Base-by-base conservation (phyloP, 2,797 vertebrate species). In the Urophycis tenuis region DNA sequence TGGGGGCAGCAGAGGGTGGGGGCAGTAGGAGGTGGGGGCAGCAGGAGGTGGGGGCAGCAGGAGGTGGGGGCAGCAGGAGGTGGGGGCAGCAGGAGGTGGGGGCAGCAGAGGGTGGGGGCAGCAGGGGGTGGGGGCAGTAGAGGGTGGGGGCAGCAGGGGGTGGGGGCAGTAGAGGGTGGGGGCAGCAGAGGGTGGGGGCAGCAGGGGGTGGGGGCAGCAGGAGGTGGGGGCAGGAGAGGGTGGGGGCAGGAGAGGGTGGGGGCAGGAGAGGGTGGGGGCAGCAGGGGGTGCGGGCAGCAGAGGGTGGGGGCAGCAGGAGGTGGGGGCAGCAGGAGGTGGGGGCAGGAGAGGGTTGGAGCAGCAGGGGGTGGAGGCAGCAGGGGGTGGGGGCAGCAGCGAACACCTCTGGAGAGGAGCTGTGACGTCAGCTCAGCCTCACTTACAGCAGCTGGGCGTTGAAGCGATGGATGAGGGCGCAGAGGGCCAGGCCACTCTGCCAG, bases 371-470 rank as follows among this genome's bases (percentile, higher is more conserved):
- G n/a, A n/a, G n/a, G n/a, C n/a, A n/a, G n/a, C n/a, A n/a, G n/a
- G n/a, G n/a, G n/a, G n/a, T n/a, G n/a, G n/a, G n/a, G n/a, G n/a
- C n/a, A 1, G 17, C n/a, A n/a, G n/a, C n/a, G n/a, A n/a, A n/a
- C n/a, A n/a, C n/a, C n/a, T n/a, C n/a, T n/a, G n/a, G 5, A 19
- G 45, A 49, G 17, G 53, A n/a, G n/a, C n/a, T n/a, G 53, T 25
- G 15, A 22, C 22, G n/a, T 22, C 9, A n/a, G 22, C 4, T 1
- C 6, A 5, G 35, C 72, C 73, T 81, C 85, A 91, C 96, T 80
- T 87, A 98, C 97, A 99, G 94, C 86, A 98, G 95, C 74, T 97
- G 94, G 9, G 97, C 94, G 86, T 94, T 94, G 92, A 99, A 98
- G 85, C 85, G 93, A 90, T 99, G 96, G 84, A 99, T 97, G 84